Conservation (phyloP, 2,888 invertebrate species). For the Dyspetes luteomarginatus region DNA sequence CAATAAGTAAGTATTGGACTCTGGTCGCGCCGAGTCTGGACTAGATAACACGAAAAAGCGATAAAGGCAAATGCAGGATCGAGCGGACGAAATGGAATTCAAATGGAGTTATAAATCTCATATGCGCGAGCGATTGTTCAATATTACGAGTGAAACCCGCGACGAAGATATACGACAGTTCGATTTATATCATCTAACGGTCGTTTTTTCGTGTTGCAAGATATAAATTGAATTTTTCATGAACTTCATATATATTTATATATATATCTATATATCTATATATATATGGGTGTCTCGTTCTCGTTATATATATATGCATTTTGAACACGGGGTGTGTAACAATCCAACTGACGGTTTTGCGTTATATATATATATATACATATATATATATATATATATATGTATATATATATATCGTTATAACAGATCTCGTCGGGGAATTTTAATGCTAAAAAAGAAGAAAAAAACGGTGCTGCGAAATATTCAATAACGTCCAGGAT, state of each 20-base stretch:
- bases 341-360: not conserved
- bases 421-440: not conserved
- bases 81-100: constrained; percentile 75
- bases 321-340: not conserved
- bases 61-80: constrained; percentile 72
- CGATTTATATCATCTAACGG: constrained; percentile 29
- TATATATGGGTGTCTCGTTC: not conserved
- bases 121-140: constrained; percentile 62
- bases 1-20: not conserved
- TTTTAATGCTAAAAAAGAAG: not conserved
- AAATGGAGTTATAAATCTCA: constrained; percentile 76
- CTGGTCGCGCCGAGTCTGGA: not conserved
- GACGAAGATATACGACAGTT: constrained; percentile 69
- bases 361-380: no score
- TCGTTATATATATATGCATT: not conserved
- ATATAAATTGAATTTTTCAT: not conserved
- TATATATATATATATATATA: no score
- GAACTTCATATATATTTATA: no score
- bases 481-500: no score
- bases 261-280: not conserved
- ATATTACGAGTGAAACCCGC: constrained; percentile 65
- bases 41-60: not conserved
- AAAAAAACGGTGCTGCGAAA: not conserved
- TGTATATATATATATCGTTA: no score
- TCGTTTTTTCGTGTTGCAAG: not conserved